Conservation (phyloP, 2,113 vertebrate species). For the Atractosteus spatula region DNA sequence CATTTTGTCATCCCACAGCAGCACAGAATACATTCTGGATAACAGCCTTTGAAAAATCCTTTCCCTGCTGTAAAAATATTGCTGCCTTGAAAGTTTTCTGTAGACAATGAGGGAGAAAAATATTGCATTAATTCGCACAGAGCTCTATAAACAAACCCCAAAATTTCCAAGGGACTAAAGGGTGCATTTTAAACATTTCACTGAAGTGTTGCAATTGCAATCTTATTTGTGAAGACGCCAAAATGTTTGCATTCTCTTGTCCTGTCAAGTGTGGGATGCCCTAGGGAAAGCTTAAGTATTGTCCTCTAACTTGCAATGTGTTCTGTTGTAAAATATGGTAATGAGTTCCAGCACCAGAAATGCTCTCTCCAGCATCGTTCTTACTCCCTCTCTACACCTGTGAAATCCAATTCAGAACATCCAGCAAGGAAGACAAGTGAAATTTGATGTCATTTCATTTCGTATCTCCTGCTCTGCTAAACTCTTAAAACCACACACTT, state of each 20-base stretch:
- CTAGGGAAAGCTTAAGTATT: conserved; percentile 69
- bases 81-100: no score
- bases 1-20: no score
- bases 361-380: conserved; percentile 41
- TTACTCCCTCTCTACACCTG: conserved; percentile 6
- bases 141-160: conserved; percentile 55
- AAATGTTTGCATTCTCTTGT: conserved; percentile 58
- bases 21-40: no score
- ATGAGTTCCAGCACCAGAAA: conserved; percentile 62
- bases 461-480: not conserved
- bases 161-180: conserved; percentile 43
- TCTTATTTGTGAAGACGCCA: conserved; percentile 68
- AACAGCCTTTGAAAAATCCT: no score
- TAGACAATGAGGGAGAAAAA: no score
- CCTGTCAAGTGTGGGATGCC: conserved; percentile 65
- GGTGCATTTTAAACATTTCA: conserved; percentile 64
- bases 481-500: no score
- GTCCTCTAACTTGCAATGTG: conserved; percentile 66
- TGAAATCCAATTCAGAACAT: no score
- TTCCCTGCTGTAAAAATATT: no score
- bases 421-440: no score
- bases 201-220: conserved; percentile 60
- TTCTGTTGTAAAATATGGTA: conserved; percentile 65
- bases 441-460: not conserved
- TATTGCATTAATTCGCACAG: no score